phyloP scores from a whole-genome alignment of 2,113 vertebrate species.

The Mastomys natalensis region DNA sequence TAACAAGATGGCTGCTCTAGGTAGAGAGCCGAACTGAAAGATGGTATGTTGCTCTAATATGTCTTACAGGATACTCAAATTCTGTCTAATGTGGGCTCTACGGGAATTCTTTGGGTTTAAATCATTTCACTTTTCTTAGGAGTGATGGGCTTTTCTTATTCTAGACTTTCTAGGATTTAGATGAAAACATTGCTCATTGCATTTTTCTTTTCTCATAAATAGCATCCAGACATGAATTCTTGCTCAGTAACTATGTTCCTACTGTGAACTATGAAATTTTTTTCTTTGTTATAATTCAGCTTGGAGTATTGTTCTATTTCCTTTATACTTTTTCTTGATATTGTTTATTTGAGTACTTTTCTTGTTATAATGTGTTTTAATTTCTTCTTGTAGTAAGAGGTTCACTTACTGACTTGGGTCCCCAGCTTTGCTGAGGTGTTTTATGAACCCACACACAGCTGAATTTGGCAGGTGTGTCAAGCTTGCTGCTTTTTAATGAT shows the following conservation, averaged over 20 bases:
- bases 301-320: neutral
- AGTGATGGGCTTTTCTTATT: neutral
- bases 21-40: too few relatives aligned
- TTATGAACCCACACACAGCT: neutral
- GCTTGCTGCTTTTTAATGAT: neutral
- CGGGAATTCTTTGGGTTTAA: too few relatives aligned
- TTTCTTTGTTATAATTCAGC: neutral
- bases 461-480: neutral
- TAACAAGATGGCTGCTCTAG: too few relatives aligned
- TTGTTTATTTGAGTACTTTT: neutral
- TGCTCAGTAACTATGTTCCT: neutral
- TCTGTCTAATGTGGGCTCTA: too few relatives aligned
- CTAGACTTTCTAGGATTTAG: neutral
- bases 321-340: neutral
- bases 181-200: neutral
- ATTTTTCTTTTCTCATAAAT: neutral
- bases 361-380: neutral
- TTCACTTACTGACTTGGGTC: neutral
- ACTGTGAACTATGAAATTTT: neutral
- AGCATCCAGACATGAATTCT: neutral
- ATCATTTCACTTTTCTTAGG: neutral
- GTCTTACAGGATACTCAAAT: too few relatives aligned
- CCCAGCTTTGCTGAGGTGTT: neutral
- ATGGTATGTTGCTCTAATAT: too few relatives aligned
- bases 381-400: neutral